Evolutionary conservation across 2,888 invertebrate genomes (phyloP).

Genomic region (Lacanobia wlatinum): DNA sequence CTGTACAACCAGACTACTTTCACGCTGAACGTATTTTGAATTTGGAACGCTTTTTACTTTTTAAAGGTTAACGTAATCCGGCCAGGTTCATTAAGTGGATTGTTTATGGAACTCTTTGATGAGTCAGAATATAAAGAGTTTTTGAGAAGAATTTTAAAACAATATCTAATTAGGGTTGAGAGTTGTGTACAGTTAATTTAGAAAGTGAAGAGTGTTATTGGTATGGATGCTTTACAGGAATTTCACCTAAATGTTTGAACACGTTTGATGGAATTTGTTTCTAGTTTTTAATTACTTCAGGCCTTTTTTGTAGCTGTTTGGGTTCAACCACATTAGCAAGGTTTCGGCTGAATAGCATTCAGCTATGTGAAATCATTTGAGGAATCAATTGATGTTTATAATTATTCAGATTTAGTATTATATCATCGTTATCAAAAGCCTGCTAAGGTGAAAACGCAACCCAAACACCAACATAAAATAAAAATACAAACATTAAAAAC

Average conservation of each 20-base stretch:
- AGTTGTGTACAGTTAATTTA: slow-evolving; percentile 31
- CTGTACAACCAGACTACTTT: slow-evolving; percentile 84
- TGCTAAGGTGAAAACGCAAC: not conserved
- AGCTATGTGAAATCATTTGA: not conserved
- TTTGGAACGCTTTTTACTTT: slow-evolving; percentile 70
- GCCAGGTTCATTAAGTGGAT: slow-evolving; percentile 64
- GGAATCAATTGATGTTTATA: not conserved
- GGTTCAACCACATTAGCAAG: not conserved
- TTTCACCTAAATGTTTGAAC: not conserved
- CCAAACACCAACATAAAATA: slow-evolving; percentile 6
- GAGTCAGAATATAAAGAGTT: slow-evolving; percentile 48
- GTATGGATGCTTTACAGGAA: slow-evolving; percentile 14
- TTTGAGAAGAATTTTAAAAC: slow-evolving; percentile 38
- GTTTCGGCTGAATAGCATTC: not conserved
- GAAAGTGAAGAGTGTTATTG: slow-evolving; percentile 11
- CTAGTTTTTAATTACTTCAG: slow-evolving; percentile 6
- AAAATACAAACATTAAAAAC: slow-evolving; percentile 17
- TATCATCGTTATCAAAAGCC: not conserved
- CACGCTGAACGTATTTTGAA: slow-evolving; percentile 80
- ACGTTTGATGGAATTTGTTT: not conserved
- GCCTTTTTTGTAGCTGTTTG: not conserved
- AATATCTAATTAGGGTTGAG: slow-evolving; percentile 38
- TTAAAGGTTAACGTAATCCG: slow-evolving; percentile 64
- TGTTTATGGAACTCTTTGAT: slow-evolving; percentile 61
- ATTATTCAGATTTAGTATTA: no score